Evolutionary conservation across 2,113 vertebrate genomes (phyloP), one percentile per base, ranked within the genome.

Genomic region (Microcebus murinus): DNA sequence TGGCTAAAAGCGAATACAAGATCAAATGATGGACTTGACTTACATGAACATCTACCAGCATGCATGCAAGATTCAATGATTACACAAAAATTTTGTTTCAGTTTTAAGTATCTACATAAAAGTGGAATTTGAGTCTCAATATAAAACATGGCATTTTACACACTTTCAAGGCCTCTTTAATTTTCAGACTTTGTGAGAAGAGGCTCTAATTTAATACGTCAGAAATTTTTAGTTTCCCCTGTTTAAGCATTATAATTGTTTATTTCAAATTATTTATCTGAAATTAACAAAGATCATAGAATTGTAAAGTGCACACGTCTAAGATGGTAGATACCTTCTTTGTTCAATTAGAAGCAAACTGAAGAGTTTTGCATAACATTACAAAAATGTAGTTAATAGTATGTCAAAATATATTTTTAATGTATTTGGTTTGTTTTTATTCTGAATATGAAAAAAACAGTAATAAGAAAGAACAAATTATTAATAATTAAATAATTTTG

Each of bases 81-180:
- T 45, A 57, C 20, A 77, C 34, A 10, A 94, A 88, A 63, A 87
- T 57, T 29, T 92, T 55, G 10, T 95, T 95, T 94, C n/a, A 8
- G 2, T 8, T 95, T 97, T 87, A 8, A 4, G 3, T 95, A 96
- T 81, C 36, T 91, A 86, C 65, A 42, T 65, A 63, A 84, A 95
- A 93, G 0, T 90, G 13, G 67, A 52, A 0, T 82, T 97, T 73
- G 29, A 20, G 25, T 29, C 6, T 85, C 85, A 91, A 27, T 59
- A 55, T 5, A 96, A 67, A 61, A 55, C 36, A 95, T 91, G 13
- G 29, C n/a, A 82, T 95, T 91, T 92, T n/a, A 57, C 73, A 77
- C 59, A 96, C 84, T 85, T 79, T 36, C 20, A 89, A 89, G 91
- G 55, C 23, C 57, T 61, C 76, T 95, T 71, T 97, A 92, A 97